Conservation (phyloP, 2,113 vertebrate genomes). For the Muscicapa adusta region DNA sequence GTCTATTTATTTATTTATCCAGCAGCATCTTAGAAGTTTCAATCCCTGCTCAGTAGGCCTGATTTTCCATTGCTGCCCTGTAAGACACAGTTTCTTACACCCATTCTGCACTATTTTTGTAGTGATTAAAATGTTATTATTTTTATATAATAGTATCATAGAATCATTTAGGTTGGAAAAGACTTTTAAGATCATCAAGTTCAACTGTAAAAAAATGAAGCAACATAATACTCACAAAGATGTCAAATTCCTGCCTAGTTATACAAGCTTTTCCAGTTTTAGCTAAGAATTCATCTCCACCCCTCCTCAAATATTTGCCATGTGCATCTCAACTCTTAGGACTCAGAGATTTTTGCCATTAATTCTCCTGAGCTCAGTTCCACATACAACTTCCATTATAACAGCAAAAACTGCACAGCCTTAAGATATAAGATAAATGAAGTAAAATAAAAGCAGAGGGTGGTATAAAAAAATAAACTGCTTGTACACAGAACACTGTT, state of each 20-base stretch:
- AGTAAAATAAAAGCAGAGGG: background rate
- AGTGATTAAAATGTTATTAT: background rate
- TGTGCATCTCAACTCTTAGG: background rate
- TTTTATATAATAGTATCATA: background rate
- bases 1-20: slow-evolving; percentile 56
- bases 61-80: background rate
- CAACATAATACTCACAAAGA: background rate
- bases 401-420: background rate
- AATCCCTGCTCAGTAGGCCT: background rate
- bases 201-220: background rate
- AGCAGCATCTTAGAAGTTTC: slow-evolving; percentile 9
- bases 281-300: background rate
- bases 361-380: background rate
- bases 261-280: background rate
- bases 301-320: background rate
- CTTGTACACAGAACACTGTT: background rate
- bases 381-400: background rate
- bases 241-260: background rate
- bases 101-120: background rate
- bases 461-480: background rate
- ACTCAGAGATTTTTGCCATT: background rate
- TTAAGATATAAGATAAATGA: background rate
- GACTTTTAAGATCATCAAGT: background rate
- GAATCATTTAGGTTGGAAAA: background rate
- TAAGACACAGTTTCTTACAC: background rate